Conservation (phyloP, 2,797 vertebrate species). For the Molossus molossus region DNA sequence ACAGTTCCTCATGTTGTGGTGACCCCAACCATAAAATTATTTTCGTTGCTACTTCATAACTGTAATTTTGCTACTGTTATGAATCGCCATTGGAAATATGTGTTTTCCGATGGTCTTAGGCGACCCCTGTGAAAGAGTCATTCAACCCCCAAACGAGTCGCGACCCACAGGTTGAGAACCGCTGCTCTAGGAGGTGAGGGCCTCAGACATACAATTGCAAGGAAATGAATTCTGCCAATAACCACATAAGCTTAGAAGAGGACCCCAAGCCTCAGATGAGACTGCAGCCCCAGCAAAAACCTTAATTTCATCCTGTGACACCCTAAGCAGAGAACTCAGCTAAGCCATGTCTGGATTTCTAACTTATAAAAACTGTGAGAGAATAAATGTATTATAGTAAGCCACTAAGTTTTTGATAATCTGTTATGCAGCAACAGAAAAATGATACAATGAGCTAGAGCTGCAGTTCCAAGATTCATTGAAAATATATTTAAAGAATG, state of each 20-base stretch:
- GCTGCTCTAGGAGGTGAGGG: neutral
- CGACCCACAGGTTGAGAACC: too few relatives aligned
- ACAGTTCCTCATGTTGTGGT: too few relatives aligned
- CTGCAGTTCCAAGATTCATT: neutral
- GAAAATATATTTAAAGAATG: slow-evolving; percentile 52
- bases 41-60: too few relatives aligned
- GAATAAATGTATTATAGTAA: neutral
- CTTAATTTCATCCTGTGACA: slow-evolving; percentile 7
- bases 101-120: too few relatives aligned
- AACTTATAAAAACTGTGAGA: slow-evolving; percentile 17
- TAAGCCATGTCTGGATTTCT: neutral
- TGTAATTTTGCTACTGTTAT: too few relatives aligned
- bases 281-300: neutral
- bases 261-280: neutral
- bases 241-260: slow-evolving; percentile 8
- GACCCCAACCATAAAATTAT: too few relatives aligned
- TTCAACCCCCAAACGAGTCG: too few relatives aligned
- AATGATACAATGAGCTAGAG: slow-evolving; percentile 5
- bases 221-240: slow-evolving; percentile 33
- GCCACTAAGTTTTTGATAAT: slow-evolving; percentile 1
- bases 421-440: slow-evolving; percentile 51
- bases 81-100: too few relatives aligned
- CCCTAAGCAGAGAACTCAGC: slow-evolving; percentile 22
- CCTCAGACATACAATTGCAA: neutral
- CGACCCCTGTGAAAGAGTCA: too few relatives aligned